Base-by-base conservation (phyloP, 35 echinoderm and acorn worm genomes). In the Ophiothrix spiculata region DNA sequence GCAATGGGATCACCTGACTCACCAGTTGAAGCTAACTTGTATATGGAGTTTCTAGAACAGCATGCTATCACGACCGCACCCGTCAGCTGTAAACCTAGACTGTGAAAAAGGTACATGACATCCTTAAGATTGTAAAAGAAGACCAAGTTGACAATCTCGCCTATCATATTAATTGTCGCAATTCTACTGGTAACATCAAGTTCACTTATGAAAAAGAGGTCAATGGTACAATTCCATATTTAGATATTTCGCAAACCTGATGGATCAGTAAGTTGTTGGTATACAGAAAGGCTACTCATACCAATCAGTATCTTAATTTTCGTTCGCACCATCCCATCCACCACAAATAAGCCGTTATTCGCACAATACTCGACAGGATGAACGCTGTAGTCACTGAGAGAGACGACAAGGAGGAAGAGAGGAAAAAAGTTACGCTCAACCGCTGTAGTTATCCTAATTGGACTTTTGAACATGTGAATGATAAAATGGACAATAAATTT, bases 231-330 rank as follows among this genome's bases (percentile, higher is more conserved):
- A 54, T 54, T 11, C 45, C 45, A 54, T 54, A 11, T 54, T 54
- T 54, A 21, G 45, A 54, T 21, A 54, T 21, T 54, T 54, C 8
- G 8, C 8, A 76, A 76, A 29, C 34, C 34, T 76, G 29, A 76
- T 31, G 74, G 34, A 12, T 76, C 34, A 12, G 34, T 76, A 8
- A 76, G 29, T 6, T 31, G 8, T 76, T 28, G n/a, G 25, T 31
- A 76, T 76, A 31, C 12, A 28, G 37, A 29, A 38, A 12, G n/a
- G n/a, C n/a, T n/a, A n/a, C n/a, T n/a, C n/a, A n/a, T n/a, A n/a
- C n/a, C n/a, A n/a, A 80, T 36, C 78, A 80, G 10, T 80, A 80
- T 80, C 41, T 81, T 29, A 81, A 81, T 54, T 81, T 81, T 25
- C 39, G 39, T 40, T 81, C 39, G 35, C 80, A 81, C 78, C n/a